Percentiles rank a stretch among this genome's conserved stretches.
These are phyloP conservation scores for Damaliscus lunatus DNA, from an alignment of 2,113 vertebrate species.

Conservation along the genomic window DNA sequence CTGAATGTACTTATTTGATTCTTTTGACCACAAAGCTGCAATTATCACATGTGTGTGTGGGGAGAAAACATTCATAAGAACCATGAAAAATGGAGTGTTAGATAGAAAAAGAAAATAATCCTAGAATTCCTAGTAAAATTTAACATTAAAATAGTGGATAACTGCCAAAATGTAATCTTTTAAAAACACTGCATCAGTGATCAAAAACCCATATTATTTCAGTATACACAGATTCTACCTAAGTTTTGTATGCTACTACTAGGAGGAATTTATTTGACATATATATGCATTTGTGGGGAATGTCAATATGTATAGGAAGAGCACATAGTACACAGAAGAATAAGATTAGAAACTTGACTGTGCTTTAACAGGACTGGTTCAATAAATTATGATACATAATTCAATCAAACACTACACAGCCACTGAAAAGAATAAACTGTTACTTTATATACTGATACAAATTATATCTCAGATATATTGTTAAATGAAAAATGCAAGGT, in stretches of 20 bases:
- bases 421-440: background rate
- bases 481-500: background rate
- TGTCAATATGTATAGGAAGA: background rate
- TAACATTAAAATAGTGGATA: background rate
- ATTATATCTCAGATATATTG: background rate
- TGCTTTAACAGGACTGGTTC: background rate
- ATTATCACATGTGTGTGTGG: background rate
- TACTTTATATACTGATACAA: background rate
- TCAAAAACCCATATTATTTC: background rate
- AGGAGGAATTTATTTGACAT: background rate
- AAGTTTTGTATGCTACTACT: background rate
- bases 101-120: background rate
- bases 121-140: background rate
- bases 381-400: background rate
- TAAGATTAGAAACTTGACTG: background rate
- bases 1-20: background rate
- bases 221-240: background rate
- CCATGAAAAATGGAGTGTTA: background rate
- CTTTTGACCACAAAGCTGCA: background rate
- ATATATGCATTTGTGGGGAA: background rate
- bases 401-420: background rate
- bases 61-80: background rate
- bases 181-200: background rate
- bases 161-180: background rate
- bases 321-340: background rate